Conservation (phyloP, 2,113 vertebrate species). For the Peromyscus polionotus region DNA sequence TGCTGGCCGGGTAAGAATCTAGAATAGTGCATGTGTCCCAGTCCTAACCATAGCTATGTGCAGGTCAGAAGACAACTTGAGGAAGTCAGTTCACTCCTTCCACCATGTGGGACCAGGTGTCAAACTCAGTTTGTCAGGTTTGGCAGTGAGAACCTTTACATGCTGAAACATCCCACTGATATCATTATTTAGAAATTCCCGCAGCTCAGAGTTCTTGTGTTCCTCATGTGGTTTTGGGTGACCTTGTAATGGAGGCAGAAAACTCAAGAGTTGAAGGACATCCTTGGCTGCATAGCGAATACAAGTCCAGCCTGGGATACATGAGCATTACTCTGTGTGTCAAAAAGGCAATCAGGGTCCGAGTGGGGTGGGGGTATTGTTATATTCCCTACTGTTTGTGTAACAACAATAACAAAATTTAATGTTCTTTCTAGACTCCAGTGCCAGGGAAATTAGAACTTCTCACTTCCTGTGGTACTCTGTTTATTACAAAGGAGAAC, state of each 20-base stretch:
- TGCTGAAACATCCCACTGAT: not conserved
- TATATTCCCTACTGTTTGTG: not conserved
- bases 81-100: not conserved
- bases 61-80: not conserved
- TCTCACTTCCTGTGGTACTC: not conserved
- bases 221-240: not conserved
- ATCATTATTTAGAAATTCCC: not conserved
- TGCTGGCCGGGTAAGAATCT: constrained; percentile 75
- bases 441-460: not conserved
- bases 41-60: not conserved
- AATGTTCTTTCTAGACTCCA: not conserved
- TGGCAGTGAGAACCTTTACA: not conserved
- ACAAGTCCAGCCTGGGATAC: not conserved
- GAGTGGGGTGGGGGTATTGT: not conserved
- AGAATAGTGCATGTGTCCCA: not conserved
- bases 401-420: not conserved
- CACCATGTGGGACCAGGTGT: no score
- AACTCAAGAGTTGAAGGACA: not conserved
- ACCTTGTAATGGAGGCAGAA: not conserved
- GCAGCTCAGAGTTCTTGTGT: no score
- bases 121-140: not conserved
- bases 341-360: not conserved
- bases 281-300: not conserved
- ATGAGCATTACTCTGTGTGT: no score
- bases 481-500: not conserved